Evolutionary conservation across 2,113 vertebrate species (phyloP), one percentile per base, ranked within the genome.

Genomic region (Puma concolor): DNA sequence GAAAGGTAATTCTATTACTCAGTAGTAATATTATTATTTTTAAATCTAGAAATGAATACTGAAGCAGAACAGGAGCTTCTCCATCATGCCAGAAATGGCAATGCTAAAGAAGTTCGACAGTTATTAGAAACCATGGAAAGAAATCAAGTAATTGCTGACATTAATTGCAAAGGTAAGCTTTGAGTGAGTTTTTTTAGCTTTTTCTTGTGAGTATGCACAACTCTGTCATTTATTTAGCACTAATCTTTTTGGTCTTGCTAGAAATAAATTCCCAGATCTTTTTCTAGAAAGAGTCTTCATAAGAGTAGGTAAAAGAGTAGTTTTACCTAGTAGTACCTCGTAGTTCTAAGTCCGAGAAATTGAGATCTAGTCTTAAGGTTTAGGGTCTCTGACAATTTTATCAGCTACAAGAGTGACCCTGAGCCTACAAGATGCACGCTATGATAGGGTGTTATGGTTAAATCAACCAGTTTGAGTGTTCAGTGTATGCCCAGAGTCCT

Each of bases 161-260:
- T 99, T 92, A 99, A 99, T 96, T 99, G 99, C 98, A 99, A 99
- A 99, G 99, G 99, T 99, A 98, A 98, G 97, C 95, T 57, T n/a
- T 54, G 8, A 52, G 19, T 82, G 54, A 11, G 7, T 41, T 44
- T 79, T 64, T 64, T 69, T 8, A 64, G 13, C 13, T 54, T 81
- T 83, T 8, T 84, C 33, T 52, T 71, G 2, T 7, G 23, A 38
- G 17, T 57, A 19, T 23, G 14, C 2, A 38, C 29, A n/a, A 17
- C 5, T 52, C 0, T 13, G 1, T 77, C 21, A 5, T 71, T 63
- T 54, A 33, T 66, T 82, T 44, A 79, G 8, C 44, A 13, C 54
- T 82, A 3, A 36, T 44, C 13, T 92, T 91, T 44, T 50, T 79
- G 12, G 36, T 67, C 33, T 82, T 81, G 13, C 23, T 21, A 71